Percentiles rank a stretch among this genome's conserved stretches.
phyloP scores from a whole-genome alignment of 2,113 vertebrate genomes.

The Amphiprion percula region DNA sequence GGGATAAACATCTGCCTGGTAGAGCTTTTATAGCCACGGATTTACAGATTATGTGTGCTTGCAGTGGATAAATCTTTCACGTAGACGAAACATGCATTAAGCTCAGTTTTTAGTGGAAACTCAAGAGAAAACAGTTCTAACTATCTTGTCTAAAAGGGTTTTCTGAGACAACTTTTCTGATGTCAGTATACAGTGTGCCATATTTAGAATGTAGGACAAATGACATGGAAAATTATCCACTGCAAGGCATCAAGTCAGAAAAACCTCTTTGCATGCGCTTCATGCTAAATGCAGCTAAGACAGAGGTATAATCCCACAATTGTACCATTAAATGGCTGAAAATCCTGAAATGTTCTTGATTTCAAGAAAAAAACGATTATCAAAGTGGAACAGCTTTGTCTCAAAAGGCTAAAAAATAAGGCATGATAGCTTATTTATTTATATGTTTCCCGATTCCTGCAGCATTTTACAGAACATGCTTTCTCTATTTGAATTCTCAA shows the following conservation, averaged over 20 bases:
- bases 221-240: background rate
- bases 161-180: background rate
- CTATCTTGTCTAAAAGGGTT: background rate
- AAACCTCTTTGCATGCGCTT: background rate
- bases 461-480: too few species aligned
- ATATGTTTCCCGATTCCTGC: too few species aligned
- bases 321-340: background rate
- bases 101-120: constrained; percentile 28
- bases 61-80: constrained; percentile 20
- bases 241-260: background rate
- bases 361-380: background rate
- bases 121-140: background rate
- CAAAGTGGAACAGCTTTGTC: background rate
- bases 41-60: constrained; percentile 64
- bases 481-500: too few species aligned
- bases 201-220: background rate
- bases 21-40: constrained; percentile 52
- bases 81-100: constrained; percentile 29
- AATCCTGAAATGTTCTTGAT: background rate
- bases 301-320: too few species aligned
- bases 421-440: background rate
- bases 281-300: too few species aligned
- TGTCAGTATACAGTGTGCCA: background rate
- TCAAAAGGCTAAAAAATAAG: background rate
- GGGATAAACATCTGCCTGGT: constrained; percentile 45